Base-by-base conservation (phyloP, 2,888 invertebrate genomes). In the Microdon myrmicae region DNA sequence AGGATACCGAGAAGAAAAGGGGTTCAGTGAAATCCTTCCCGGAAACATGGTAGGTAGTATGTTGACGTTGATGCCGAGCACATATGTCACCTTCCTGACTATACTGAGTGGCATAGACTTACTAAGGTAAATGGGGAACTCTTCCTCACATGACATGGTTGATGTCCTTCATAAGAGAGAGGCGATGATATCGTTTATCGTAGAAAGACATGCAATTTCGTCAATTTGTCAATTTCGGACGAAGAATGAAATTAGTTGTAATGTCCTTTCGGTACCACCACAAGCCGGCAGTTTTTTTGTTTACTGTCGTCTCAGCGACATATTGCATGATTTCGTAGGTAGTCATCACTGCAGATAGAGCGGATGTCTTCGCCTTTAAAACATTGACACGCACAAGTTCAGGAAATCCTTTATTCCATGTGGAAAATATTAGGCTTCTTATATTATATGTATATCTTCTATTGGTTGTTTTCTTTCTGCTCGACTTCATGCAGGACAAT, bases 191-290 rank as follows among this genome's bases (percentile, higher is more conserved):
- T 31, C 51, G 34, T 48, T 58, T 47, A 53, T 47, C 44, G 32
- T 47, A 32, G 45, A 32, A 38, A 58, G 47, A 58, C 58, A 64
- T 64, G 64, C 64, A 64, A 64, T 64, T 64, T 58, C 38, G 45
- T 58, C 41, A 64, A 64, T 53, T 64, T 64, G 64, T 64, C 64
- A 64, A 58, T 64, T 47, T 47, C 51, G 23, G 8, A 17, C 58
- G 26, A 23, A 38, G 41, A 17, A 19, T 28, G 10, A 37, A 31
- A 31, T 34, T 44, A 39, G 38, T 31, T 51, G 44, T 45, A 45
- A 39, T 16, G 26, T 28, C 38, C 44, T 39, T 44, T 14, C 16
- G 26, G n/a, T n/a, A n/a, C n/a, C n/a, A n/a, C n/a, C n/a, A n/a
- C n/a, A n/a, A n/a, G n/a, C n/a, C n/a, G n/a, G n/a, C n/a, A n/a